A percentile compares a stretch with the other conserved stretches of the same genome.
Evolutionary conservation across 2,797 vertebrate genomes (phyloP).

Genomic region (Mus spretus): DNA sequence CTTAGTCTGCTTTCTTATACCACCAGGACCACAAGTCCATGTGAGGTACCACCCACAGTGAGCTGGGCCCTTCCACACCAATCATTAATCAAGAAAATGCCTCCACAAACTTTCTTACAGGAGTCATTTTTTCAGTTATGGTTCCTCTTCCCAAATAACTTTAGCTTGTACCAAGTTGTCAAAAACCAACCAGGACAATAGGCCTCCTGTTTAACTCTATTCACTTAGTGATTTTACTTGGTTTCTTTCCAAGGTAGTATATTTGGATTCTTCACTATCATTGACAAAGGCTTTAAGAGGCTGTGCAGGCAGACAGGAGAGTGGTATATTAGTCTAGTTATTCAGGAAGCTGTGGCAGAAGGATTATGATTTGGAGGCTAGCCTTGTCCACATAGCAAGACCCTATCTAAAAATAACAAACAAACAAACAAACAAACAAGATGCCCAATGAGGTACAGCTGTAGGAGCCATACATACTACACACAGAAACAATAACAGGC

Average conservation of each 20-base stretch:
- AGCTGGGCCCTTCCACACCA: neutral
- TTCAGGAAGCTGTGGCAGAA: neutral
- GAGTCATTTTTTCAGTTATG: neutral
- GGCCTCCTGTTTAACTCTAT: neutral
- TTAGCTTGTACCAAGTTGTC: neutral
- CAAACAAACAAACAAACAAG: neutral
- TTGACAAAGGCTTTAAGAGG: conserved; percentile 31
- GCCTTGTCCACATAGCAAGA: neutral
- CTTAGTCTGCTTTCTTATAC: neutral
- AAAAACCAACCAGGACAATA: neutral
- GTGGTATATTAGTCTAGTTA: neutral
- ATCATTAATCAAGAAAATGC: neutral
- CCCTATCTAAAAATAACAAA: neutral
- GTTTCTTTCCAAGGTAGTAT: conserved; percentile 1
- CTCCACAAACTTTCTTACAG: neutral
- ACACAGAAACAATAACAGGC: neutral
- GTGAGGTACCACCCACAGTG: neutral
- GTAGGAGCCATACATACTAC: neutral
- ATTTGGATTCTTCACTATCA: conserved; percentile 50
- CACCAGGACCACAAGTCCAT: neutral
- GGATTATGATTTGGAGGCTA: neutral
- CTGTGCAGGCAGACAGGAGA: neutral
- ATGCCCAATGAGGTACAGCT: neutral
- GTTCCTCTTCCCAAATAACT: neutral
- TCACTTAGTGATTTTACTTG: neutral